Evolutionary conservation across 2,797 vertebrate species (phyloP), one percentile per base, ranked within the genome.

Genomic region (Takifugu ocellatus): DNA sequence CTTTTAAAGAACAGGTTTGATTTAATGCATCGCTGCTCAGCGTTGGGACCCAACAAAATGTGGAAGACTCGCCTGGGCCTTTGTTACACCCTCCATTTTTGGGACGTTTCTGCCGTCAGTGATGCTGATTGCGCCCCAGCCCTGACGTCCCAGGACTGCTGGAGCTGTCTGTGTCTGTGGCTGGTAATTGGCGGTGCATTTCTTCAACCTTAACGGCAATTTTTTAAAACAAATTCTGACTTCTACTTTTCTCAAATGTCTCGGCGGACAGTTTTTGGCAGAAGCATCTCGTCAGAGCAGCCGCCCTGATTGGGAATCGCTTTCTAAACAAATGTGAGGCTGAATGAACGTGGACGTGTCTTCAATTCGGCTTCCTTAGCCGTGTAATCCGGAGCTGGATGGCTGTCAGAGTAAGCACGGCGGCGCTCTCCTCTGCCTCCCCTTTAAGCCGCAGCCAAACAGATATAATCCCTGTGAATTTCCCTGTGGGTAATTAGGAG

Each of bases 401-500:
- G 60, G 26, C 54, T 56, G 74, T 81, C 54, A 31, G 62, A 52
- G 25, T 65, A 51, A 61, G 45, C 59, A 54, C 54, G 21, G 61
- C 66, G 75, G 62, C 57, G 59, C 79, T 78, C 58, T 50, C 71
- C 47, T 11, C 17, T 12, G 54, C 58, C 52, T 59, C 55, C 33
- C 51, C 62, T 56, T 25, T 78, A 74, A 83, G 54, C 77, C 80
- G 62, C 54, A 50, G 53, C 65, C 72, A 70, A 83, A 76, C 63
- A 31, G 44, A 72, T 76, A 60, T 58, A 75, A 81, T 78, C 79
- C 75, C 57, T 11, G 56, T 25, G 47, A 72, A 46, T 84, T 83
- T 85, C 78, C 81, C 79, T 56, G 51, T 21, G 70, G 76, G 68
- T 82, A 81, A 81, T 84, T 75, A 78, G 69, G 62, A 83, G 84